Base-by-base conservation (phyloP, 2,797 vertebrate species). In the Tragopan temminckii region DNA sequence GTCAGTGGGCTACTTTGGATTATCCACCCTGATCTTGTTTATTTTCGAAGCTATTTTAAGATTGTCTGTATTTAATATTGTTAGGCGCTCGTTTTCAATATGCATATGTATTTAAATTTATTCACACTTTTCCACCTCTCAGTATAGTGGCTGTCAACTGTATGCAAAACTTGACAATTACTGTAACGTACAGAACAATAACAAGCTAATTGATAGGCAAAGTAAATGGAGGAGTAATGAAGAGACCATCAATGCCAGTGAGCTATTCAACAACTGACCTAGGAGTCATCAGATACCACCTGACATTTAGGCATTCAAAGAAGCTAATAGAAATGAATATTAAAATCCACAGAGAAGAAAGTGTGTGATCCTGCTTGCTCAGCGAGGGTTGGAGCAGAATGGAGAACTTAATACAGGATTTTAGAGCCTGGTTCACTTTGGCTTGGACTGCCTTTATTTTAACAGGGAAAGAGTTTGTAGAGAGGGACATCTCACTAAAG, bases 51-150 rank as follows among this genome's bases (percentile, higher is more conserved):
- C 61, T 72, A 59, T 81, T 87, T 89, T 48, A 57, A 88, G 68
- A 17, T 7, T 52, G 36, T 29, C 62, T 83, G 53, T 27, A 57
- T 59, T 45, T 64, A 89, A 38, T 33, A 20, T 13, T 38, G 10
- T 78, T 64, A 74, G 48, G 57, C 3, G 1, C 4, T 76, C 3
- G 1, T 76, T 85, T 89, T 79, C 88, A 57, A 21, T 55, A 91
- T 90, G 91, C 52, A 91, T 74, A 93, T 94, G 5, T 81, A 95
- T 94, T 95, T 57, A 95, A 94, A 94, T 96, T 75, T 83, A 95
- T 94, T 81, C 89, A 17, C 63, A 67, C 43, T 86, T 80, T 33
- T 35, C 36, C 74, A 90, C 33, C 43, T 90, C 36, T 76, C 48
- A 3, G 2, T n/a, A 72, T 38, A 35, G 63, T 69, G 69, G 9